These are phyloP conservation scores for Amblyjoppa proteus DNA, from an alignment of 2,888 invertebrate genomes.

Conservation along the genomic window DNA sequence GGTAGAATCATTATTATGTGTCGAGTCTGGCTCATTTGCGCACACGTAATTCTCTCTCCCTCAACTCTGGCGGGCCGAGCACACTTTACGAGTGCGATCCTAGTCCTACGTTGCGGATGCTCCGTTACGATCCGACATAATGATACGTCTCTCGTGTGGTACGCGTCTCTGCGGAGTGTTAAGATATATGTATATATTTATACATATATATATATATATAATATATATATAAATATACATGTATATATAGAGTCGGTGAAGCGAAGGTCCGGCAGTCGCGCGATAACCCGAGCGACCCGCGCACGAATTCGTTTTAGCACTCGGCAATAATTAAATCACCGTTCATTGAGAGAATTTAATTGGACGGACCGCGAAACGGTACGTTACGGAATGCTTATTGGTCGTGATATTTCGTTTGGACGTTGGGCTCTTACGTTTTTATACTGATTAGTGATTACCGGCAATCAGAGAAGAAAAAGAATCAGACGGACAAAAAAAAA, in stretches of 20 bases:
- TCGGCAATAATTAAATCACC: constrained; percentile 32
- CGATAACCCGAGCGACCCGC: not conserved
- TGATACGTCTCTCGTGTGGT: constrained; percentile 61
- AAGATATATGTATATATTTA: not conserved
- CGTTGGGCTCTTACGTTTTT: not conserved
- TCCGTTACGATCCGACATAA: constrained; percentile 64
- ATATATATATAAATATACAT: not conserved
- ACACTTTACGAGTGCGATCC: constrained; percentile 35
- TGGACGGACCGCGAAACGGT: constrained; percentile 6
- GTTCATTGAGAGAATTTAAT: constrained; percentile 45
- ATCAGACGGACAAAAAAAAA: constrained; percentile 2
- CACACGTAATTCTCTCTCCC: constrained; percentile 56
- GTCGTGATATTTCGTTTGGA: constrained; percentile 33
- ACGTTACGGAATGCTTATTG: constrained; percentile 27
- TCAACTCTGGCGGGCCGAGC: constrained; percentile 12
- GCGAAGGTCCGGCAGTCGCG: not conserved
- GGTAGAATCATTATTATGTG: constrained; percentile 34
- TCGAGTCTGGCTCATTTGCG: constrained; percentile 55
- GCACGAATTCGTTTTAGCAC: constrained; percentile 20
- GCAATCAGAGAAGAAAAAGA: not conserved
- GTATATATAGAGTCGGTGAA: not conserved
- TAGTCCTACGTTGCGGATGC: constrained; percentile 18
- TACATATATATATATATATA: not conserved
- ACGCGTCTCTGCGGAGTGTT: constrained; percentile 11
- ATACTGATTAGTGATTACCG: constrained; percentile 10